These are phyloP conservation scores for Rapana venosa DNA, from an alignment of 2,888 invertebrate genomes.

Conservation along the genomic window DNA sequence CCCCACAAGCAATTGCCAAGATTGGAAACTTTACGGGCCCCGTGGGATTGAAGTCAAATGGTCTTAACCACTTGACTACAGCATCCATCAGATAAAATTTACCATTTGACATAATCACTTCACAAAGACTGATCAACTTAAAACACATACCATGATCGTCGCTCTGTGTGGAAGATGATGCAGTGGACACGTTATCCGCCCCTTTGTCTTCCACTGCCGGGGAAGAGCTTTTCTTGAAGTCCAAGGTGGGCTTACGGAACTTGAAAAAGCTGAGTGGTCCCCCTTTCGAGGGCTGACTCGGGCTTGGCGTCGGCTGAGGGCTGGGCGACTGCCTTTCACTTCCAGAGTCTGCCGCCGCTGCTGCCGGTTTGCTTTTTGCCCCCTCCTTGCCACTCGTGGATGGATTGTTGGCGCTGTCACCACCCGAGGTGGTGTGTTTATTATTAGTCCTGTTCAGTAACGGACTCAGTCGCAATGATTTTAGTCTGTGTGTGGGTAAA, in stretches of 20 bases:
- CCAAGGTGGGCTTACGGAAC: slow-evolving; percentile 31
- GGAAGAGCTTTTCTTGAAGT: slow-evolving; percentile 32
- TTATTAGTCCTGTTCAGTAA: slow-evolving; percentile 32
- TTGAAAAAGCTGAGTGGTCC: slow-evolving; percentile 33
- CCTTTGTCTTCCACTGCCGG: not conserved
- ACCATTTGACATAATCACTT: too few species aligned
- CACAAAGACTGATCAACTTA: not conserved
- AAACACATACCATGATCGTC: not conserved
- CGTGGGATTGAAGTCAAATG: too few species aligned
- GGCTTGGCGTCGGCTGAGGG: slow-evolving; percentile 32
- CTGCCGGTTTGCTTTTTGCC: not conserved
- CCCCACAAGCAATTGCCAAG: too few species aligned
- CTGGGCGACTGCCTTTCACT: slow-evolving; percentile 30
- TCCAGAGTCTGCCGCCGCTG: not conserved
- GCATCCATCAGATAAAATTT: too few species aligned
- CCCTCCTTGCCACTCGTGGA: not conserved
- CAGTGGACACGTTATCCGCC: not conserved
- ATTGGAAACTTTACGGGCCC: too few species aligned
- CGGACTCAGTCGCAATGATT: slow-evolving; percentile 36
- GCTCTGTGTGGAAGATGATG: not conserved
- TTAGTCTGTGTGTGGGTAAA: slow-evolving; percentile 4
- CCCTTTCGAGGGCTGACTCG: slow-evolving; percentile 31
- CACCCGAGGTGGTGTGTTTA: slow-evolving; percentile 16
- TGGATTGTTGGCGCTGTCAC: not conserved
- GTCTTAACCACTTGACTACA: too few species aligned